Evolutionary conservation across 2,888 invertebrate species (phyloP).

Genomic region (Neoitamus cyanurus): DNA sequence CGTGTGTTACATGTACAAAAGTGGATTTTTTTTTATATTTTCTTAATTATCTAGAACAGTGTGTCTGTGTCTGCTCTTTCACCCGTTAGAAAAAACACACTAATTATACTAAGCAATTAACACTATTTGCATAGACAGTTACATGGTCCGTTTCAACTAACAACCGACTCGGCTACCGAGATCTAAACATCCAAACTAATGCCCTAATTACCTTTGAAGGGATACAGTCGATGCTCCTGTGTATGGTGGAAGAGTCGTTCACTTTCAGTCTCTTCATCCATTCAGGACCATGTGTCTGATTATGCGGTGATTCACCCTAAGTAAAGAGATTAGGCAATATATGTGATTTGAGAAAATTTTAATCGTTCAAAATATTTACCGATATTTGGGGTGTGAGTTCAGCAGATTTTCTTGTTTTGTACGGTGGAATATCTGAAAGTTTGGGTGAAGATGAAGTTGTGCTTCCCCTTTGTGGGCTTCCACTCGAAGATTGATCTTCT

Average conservation of each 20-base stretch:
- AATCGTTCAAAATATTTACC: conserved; percentile 58
- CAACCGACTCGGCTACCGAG: background rate
- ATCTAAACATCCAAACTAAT: background rate
- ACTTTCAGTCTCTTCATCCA: conserved; percentile 74
- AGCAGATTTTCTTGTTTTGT: conserved; percentile 70
- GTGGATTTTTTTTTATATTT: background rate
- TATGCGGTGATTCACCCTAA: conserved; percentile 28
- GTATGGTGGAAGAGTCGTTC: conserved; percentile 72
- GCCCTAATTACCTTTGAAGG: conserved; percentile 69
- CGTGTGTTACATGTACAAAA: background rate
- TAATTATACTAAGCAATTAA: conserved; percentile 9
- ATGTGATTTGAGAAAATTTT: background rate
- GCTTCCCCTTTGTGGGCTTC: conserved; percentile 47
- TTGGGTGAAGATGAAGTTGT: conserved; percentile 54
- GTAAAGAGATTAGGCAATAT: background rate
- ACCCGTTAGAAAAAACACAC: background rate
- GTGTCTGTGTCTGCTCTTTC: background rate
- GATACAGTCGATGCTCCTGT: conserved; percentile 84
- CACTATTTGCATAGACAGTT: background rate
- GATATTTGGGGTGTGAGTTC: conserved; percentile 67
- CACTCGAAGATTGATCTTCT: conserved; percentile 54
- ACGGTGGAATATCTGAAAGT: conserved; percentile 70
- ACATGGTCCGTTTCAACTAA: background rate
- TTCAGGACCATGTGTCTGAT: conserved; percentile 69
- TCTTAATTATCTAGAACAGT: background rate